phyloP scores from a whole-genome alignment of 2,797 vertebrate species.

The Brotogeris chrysoptera region DNA sequence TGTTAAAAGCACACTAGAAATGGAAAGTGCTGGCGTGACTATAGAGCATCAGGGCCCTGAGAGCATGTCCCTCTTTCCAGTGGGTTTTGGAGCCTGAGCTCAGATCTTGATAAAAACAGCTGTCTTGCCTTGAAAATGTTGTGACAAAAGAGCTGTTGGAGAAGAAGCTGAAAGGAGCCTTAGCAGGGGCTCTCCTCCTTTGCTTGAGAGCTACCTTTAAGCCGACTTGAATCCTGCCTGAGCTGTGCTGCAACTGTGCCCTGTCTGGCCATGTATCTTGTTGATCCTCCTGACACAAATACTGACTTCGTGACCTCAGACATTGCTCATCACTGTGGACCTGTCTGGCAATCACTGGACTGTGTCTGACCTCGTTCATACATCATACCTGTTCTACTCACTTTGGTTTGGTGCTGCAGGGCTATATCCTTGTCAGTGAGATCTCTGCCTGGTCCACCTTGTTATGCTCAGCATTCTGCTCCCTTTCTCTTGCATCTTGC shows the following conservation, averaged over 20 bases:
- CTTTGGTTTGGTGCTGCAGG: background rate
- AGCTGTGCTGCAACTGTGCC: background rate
- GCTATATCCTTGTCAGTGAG: background rate
- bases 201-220: background rate
- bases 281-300: background rate
- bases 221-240: background rate
- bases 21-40: background rate
- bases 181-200: background rate
- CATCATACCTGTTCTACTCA: background rate
- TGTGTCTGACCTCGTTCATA: background rate
- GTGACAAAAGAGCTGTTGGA: background rate
- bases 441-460: background rate
- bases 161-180: background rate
- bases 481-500: background rate
- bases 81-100: background rate
- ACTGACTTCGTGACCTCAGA: background rate
- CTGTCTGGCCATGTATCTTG: background rate
- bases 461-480: background rate
- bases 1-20: background rate
- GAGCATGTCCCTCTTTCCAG: rapidly evolving
- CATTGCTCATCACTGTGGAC: background rate
- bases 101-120: background rate
- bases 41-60: background rate
- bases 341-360: background rate
- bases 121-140: background rate